Evolutionary conservation across 2,113 vertebrate genomes (phyloP).

Genomic region (Okapia johnstoni): DNA sequence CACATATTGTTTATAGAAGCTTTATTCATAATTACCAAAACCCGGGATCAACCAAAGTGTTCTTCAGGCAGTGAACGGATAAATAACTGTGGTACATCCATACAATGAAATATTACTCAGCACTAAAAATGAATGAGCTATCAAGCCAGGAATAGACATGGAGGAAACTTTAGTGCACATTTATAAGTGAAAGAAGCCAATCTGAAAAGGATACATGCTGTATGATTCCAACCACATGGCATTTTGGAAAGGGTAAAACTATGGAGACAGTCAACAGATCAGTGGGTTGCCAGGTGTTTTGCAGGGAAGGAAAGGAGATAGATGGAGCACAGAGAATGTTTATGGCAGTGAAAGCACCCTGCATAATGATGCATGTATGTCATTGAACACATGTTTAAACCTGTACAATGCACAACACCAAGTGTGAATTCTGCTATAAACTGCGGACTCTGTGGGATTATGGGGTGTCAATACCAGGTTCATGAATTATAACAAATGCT

Average conservation of each 20-base stretch:
- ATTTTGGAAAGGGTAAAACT: neutral
- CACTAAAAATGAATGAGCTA: neutral
- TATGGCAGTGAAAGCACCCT: neutral
- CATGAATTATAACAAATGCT: neutral
- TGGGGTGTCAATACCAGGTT: neutral
- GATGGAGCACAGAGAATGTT: neutral
- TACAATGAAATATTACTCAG: neutral
- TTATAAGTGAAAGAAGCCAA: neutral
- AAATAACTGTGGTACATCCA: neutral
- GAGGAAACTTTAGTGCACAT: neutral
- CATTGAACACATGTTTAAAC: neutral
- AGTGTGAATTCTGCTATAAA: neutral
- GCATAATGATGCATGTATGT: neutral
- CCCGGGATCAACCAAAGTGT: neutral
- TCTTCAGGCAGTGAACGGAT: neutral
- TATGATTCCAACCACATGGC: neutral
- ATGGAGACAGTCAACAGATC: neutral
- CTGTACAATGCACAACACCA: neutral
- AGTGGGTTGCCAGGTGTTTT: neutral
- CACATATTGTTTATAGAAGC: neutral
- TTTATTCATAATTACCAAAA: neutral
- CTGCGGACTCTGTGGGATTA: neutral
- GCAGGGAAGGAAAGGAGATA: neutral
- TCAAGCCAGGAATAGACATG: neutral
- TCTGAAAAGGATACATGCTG: neutral